Percentiles rank a stretch among this genome's conserved stretches.
These are phyloP conservation scores for Apamea crenata DNA, from an alignment of 2,888 invertebrate species.

Conservation along the genomic window DNA sequence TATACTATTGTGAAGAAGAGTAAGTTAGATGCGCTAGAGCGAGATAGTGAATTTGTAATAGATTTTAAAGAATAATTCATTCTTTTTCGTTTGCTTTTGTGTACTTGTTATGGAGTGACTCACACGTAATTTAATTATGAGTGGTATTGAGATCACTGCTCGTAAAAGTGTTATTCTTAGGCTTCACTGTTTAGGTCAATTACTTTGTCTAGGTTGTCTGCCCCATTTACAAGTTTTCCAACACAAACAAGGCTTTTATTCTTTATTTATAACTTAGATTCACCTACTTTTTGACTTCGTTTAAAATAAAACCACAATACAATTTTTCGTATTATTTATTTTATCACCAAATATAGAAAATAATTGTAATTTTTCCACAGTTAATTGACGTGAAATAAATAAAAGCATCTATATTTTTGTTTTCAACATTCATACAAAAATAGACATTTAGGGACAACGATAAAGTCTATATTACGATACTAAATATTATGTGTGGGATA, in stretches of 20 bases:
- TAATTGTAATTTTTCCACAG: slow-evolving; percentile 66
- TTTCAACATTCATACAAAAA: slow-evolving; percentile 81
- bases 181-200: slow-evolving; percentile 16
- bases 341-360: slow-evolving; percentile 70
- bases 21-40: slow-evolving; percentile 28
- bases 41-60: background rate
- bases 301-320: slow-evolving; percentile 54
- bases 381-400: slow-evolving; percentile 76
- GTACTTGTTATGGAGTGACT: background rate
- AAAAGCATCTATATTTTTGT: slow-evolving; percentile 54
- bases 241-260: slow-evolving; percentile 46
- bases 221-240: slow-evolving; percentile 18
- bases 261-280: slow-evolving; percentile 13
- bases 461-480: slow-evolving; percentile 49
- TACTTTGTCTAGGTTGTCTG: slow-evolving; percentile 23
- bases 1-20: slow-evolving; percentile 64
- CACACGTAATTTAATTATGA: background rate
- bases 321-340: slow-evolving; percentile 63
- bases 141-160: background rate
- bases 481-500: slow-evolving; percentile 23
- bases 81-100: background rate
- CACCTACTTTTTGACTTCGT: background rate
- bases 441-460: slow-evolving; percentile 71
- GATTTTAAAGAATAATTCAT: slow-evolving; percentile 35
- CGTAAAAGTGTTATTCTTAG: background rate